Evolutionary conservation across 2,797 vertebrate species (phyloP), one percentile per base, ranked within the genome.

Genomic region (Hoplostethus mediterraneus): DNA sequence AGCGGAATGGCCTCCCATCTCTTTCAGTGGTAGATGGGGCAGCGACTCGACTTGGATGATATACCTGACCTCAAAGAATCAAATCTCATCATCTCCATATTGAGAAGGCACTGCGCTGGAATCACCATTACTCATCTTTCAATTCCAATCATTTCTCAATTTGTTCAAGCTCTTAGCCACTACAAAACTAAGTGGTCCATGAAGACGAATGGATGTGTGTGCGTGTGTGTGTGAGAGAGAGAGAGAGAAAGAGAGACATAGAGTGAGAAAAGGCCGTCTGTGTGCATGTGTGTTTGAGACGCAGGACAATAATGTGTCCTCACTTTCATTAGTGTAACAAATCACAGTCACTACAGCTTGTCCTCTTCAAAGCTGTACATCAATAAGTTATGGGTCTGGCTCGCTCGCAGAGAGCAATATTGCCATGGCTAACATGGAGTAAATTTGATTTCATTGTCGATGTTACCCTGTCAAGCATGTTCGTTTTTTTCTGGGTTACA

Each of bases 81-180:
- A 92, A 89, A 92, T 90, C 92, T 93, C 89, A 93, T 93, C 91
- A 92, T 90, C 87, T 91, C 90, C 86, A 90, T 89, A 93, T 92
- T 90, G 90, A 87, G 87, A 87, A 88, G 77, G 86, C 89, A 90
- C 89, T 82, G 85, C 63, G 71, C 78, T 84, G 74, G 88, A 93
- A 91, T 93, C 86, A 87, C 90, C 91, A 91, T 92, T 89, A 91
- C 91, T 93, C 93, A 92, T 94, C 92, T 90, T 94, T 94, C 92
- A 93, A 85, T 92, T 93, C 88, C 88, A 93, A 94, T 94, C 90
- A 93, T 93, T 93, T 92, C 90, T 90, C 90, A 89, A 91, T 93
- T 94, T 93, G 88, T 92, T 94, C 86, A 81, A 90, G 89, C 90
- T 91, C 89, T 81, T 91, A 86, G 86, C 81, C 85, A 90, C 88